Evolutionary conservation across 64 coral and sea anemone genomes (phyloP), one percentile per base, ranked within the genome.

Genomic region (Pachyseris speciosa): DNA sequence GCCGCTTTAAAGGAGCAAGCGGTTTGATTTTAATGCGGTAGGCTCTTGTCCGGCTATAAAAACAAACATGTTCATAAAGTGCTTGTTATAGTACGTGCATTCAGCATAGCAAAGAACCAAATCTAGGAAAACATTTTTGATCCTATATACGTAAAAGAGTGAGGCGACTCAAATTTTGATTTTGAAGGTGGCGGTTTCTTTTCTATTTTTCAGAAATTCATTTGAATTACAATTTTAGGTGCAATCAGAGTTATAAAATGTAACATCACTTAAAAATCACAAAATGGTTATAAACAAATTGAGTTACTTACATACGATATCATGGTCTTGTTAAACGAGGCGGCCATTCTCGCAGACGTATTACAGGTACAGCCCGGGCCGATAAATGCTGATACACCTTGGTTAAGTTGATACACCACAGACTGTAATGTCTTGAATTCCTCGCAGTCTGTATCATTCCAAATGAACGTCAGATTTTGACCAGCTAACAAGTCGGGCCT

Each of bases 301-400:
- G 31, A 45, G 40, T 25, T 96, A 96, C 95, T 96, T 89, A 96
- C 95, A 90, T 96, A 96, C 9, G 95, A 96, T 45, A 97, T 97
- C 95, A 97, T 97, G 17, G 95, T 90, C 16, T 68, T 70, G 63
- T 93, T 97, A 43, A 97, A 97, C 10, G 95, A 91, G 7, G 95
- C 95, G 12, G 95, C 95, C 51, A 72, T 89, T 30, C 95, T 83
- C 4, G 95, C 95, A 9, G 95, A 80, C 0, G 95, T 97, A 25
- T 64, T 86, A 51, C 95, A 97, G 1, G 76, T 93, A 72, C 95
- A 97, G 26, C 91, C 95, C 13, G 95, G 95, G 5, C 95, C 95
- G 20, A 97, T 97, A 41, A 97, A 97, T 2, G 78, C 95, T 12
- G 85, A 74, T 2, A 97, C 95, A 9, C 95, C 95, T 13, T 55